Evolutionary conservation across 2,113 vertebrate genomes (phyloP), one percentile per base, ranked within the genome.

Genomic region (Python bivittatus): DNA sequence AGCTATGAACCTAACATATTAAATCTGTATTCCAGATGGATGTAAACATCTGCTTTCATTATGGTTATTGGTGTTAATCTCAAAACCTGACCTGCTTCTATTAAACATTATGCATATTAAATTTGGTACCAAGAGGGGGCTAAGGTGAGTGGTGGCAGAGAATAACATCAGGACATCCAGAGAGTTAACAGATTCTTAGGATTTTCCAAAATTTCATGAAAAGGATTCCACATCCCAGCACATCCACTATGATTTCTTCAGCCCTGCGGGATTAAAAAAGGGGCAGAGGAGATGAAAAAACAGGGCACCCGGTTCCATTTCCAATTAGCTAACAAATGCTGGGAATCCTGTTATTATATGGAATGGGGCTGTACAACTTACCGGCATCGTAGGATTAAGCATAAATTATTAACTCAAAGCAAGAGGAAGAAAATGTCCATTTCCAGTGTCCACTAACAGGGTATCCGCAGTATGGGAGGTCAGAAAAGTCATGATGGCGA

Each of bases 31-130:
- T 96, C 97, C 97, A 98, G 97, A 97, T 97, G 97, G 97, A 95
- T 96, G 94, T 97, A 97, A 98, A 96, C 97, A 98, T 97, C 98
- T 98, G 98, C 97, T 98, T 97, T 97, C 96, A 96, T 98, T 97
- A 97, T 92, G 97, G 93, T 94, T 97, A 97, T 95, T 97, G 97
- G 97, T 95, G 92, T 97, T 98, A 98, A 98, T 97, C 98, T 97
- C 94, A 96, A 96, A 97, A 95, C 87, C 94, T 97, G 98, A 98
- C 97, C 98, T 92, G 96, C 96, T 98, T 98, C 97, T 96, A 95
- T 95, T 95, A 96, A 79, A 97, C 97, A 97, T 97, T 96, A 97
- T 93, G 95, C 95, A 94, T 96, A 97, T 97, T 98, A 98, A 98
- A 97, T 95, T 96, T 94, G 94, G 96, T 90, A 94, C 95, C 94